Percentiles rank a stretch among this genome's conserved stretches.
These are phyloP conservation scores for Caenorhabditis drosophilae DNA, from an alignment of 2,888 invertebrate species.

Conservation along the genomic window DNA sequence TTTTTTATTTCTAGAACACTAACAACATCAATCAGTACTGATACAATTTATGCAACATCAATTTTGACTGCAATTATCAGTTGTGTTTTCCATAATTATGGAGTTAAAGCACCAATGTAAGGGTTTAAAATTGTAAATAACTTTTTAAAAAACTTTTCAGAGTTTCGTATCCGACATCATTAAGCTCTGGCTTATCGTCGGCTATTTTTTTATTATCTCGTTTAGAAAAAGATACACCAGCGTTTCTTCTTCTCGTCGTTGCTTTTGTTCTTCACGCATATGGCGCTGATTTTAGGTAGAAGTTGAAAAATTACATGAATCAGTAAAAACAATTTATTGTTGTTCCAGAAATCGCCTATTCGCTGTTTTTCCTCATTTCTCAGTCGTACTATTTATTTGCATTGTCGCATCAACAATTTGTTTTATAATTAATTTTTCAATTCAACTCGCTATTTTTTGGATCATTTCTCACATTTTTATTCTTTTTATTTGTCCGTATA, in stretches of 20 bases:
- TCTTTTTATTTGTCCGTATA: slow-evolving; percentile 71
- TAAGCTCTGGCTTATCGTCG: slow-evolving; percentile 92
- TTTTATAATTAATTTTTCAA: slow-evolving; percentile 24
- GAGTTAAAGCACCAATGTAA: slow-evolving; percentile 79
- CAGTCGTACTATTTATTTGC: slow-evolving; percentile 46
- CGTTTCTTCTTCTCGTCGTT: slow-evolving; percentile 86
- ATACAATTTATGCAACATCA: slow-evolving; percentile 93
- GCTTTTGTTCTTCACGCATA: slow-evolving; percentile 76
- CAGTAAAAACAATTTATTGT: background rate
- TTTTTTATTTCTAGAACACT: slow-evolving; percentile 79
- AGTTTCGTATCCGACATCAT: slow-evolving; percentile 86
- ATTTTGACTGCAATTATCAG: slow-evolving; percentile 86
- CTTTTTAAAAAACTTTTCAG: slow-evolving; percentile 73
- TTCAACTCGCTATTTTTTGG: slow-evolving; percentile 36
- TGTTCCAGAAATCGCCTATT: slow-evolving; percentile 32
- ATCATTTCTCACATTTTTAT: slow-evolving; percentile 67
- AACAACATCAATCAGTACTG: slow-evolving; percentile 94
- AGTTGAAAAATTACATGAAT: background rate
- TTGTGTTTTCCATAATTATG: slow-evolving; percentile 90
- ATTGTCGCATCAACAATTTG: slow-evolving; percentile 57
- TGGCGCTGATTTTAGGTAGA: slow-evolving; percentile 38
- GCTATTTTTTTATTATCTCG: slow-evolving; percentile 93
- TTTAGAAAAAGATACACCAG: slow-evolving; percentile 83
- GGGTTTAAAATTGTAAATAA: slow-evolving; percentile 25
- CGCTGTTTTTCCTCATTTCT: slow-evolving; percentile 54